phyloP scores from a whole-genome alignment of 1,140 invertebrate species.

The Oreohelix idahoensis region DNA sequence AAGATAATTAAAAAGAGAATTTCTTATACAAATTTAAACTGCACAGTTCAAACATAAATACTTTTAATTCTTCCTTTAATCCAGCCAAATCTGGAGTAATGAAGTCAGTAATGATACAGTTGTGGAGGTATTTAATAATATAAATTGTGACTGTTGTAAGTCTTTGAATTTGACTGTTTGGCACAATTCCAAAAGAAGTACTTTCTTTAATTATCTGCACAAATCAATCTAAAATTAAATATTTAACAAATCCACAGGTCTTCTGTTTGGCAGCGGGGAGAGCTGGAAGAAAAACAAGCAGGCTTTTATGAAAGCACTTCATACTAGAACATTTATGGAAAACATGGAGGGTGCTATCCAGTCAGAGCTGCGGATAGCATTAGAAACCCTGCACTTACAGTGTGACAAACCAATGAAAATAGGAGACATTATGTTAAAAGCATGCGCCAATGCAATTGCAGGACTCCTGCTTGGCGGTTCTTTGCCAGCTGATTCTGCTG shows the following conservation, averaged over 20 bases:
- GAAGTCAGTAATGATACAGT: too few species aligned
- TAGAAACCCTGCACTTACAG: neutral
- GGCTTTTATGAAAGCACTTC: constrained; percentile 40
- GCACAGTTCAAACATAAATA: too few species aligned
- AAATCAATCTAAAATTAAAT: too few species aligned
- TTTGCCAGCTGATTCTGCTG: constrained; percentile 11
- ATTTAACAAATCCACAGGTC: constrained; percentile 36
- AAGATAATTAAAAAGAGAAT: too few species aligned
- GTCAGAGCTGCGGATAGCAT: constrained; percentile 14
- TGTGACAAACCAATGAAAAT: constrained; percentile 32
- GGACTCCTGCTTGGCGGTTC: constrained; percentile 37
- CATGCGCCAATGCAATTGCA: constrained; percentile 28
- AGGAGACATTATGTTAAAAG: constrained; percentile 30
- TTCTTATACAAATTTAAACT: too few species aligned
- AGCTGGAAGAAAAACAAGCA: constrained; percentile 43
- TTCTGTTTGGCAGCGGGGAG: constrained; percentile 45
- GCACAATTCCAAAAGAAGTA: too few species aligned
- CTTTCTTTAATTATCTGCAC: too few species aligned
- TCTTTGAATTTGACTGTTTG: too few species aligned
- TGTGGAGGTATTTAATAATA: too few species aligned
- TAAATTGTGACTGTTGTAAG: too few species aligned
- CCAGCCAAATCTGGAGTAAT: too few species aligned
- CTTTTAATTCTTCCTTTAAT: too few species aligned
- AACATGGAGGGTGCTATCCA: constrained; percentile 36
- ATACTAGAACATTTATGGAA: constrained; percentile 18